A percentile compares a stretch with the other conserved stretches of the same genome.
Evolutionary conservation across 2,797 vertebrate genomes (phyloP).

Genomic region (Phrynocephalus guinanensis): DNA sequence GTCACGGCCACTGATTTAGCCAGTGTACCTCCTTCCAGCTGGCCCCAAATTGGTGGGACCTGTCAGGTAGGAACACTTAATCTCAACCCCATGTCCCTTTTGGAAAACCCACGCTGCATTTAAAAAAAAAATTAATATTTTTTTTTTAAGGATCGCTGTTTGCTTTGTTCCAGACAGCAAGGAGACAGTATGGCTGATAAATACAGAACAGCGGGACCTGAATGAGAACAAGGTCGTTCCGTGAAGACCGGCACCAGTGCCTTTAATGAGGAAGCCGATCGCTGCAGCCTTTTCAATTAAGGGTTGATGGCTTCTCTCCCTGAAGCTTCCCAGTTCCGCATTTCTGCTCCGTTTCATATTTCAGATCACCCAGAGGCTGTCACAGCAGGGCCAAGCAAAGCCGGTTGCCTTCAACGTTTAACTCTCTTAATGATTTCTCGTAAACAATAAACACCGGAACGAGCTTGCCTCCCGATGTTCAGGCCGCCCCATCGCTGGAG

Average conservation of each 20-base stretch:
- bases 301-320: background rate
- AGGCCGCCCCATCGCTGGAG: too few species aligned
- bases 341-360: background rate
- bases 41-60: too few species aligned
- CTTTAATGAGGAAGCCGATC: background rate
- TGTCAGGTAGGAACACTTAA: too few species aligned
- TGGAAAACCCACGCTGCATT: background rate
- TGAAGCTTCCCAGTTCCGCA: background rate
- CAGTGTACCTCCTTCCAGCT: too few species aligned
- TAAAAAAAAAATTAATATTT: too few species aligned
- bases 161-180: constrained; percentile 22
- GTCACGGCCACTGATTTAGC: too few species aligned
- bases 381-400: too few species aligned
- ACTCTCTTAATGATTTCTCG: too few species aligned
- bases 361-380: background rate
- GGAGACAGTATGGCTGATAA: background rate
- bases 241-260: too few species aligned
- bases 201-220: background rate
- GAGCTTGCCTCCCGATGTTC: too few species aligned
- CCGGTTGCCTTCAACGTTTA: too few species aligned
- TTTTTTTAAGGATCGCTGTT: background rate
- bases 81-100: background rate
- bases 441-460: too few species aligned
- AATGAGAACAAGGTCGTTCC: background rate
- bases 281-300: background rate